These are phyloP conservation scores for Mamestra configurata DNA, from an alignment of 1,140 invertebrate species.

Conservation along the genomic window DNA sequence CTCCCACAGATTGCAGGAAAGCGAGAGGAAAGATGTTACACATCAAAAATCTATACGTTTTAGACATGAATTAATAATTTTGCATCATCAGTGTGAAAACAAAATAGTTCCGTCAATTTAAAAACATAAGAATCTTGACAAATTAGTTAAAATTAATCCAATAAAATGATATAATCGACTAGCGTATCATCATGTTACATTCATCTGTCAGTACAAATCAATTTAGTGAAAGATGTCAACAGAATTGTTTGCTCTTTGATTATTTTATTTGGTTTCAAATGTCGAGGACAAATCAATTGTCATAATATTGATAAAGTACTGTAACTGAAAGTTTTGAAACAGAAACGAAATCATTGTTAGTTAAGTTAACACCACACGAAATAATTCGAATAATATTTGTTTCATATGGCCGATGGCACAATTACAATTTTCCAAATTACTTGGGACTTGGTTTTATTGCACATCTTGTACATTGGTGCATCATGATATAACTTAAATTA, in stretches of 20 bases:
- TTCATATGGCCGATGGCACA: no score
- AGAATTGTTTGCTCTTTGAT: not conserved
- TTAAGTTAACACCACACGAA: not conserved
- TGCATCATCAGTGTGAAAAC: not conserved
- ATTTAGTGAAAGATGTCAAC: not conserved
- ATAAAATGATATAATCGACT: conserved; percentile 10
- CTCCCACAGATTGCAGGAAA: no score
- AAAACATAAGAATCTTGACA: not conserved
- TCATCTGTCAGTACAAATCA: not conserved
- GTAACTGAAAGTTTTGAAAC: not conserved
- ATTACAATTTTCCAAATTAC: no score
- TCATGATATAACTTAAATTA: no score
- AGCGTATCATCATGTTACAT: conserved; percentile 21
- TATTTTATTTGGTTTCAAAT: not conserved
- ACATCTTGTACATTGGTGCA: no score
- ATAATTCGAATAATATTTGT: not conserved
- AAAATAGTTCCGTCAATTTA: not conserved
- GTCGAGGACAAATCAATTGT: not conserved
- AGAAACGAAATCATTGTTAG: not conserved
- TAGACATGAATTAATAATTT: not conserved
- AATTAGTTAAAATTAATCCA: not conserved
- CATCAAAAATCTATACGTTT: no score
- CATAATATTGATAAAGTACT: not conserved
- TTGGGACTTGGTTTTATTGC: no score
- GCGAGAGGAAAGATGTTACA: no score